phyloP scores from a whole-genome alignment of 1,140 invertebrate species.

The Zaprionus nigranus region DNA sequence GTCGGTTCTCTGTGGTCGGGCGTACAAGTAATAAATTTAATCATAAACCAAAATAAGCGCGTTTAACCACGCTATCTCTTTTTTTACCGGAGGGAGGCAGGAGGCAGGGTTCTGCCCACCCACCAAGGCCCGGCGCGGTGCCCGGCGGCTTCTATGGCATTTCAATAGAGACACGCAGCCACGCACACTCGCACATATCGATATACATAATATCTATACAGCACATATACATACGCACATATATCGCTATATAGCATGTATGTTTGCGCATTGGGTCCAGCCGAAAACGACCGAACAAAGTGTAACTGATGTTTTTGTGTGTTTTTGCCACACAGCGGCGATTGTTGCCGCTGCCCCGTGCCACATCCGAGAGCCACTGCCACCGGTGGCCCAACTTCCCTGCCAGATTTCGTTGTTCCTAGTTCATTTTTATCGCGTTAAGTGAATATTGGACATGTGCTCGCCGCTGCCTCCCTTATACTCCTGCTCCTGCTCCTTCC shows the following conservation, averaged over 20 bases:
- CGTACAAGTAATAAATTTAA: slow-evolving; percentile 81
- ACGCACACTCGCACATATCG: slow-evolving; percentile 34
- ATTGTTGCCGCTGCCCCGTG: slow-evolving; percentile 26
- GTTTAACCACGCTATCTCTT: slow-evolving; percentile 82
- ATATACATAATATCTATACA: slow-evolving; percentile 38
- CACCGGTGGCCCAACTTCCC: slow-evolving; percentile 22
- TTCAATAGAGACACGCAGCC: slow-evolving; percentile 48
- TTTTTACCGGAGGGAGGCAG: slow-evolving; percentile 38
- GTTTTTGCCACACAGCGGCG: slow-evolving; percentile 54
- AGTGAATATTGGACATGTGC: slow-evolving; percentile 81
- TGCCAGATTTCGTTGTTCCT: slow-evolving; percentile 76
- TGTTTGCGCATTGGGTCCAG: slow-evolving; percentile 12
- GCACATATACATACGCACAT: slow-evolving; percentile 22
- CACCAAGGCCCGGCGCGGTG: neutral
- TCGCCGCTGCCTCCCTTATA: neutral
- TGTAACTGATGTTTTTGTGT: slow-evolving; percentile 79
- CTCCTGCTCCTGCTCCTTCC: no score
- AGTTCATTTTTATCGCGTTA: slow-evolving; percentile 83
- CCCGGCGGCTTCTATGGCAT: slow-evolving; percentile 19
- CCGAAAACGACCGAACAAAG: slow-evolving; percentile 67
- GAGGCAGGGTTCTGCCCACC: slow-evolving; percentile 29
- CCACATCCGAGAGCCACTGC: slow-evolving; percentile 19
- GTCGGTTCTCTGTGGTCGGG: slow-evolving; percentile 63
- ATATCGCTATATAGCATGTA: neutral
- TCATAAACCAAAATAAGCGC: slow-evolving; percentile 81